Evolutionary conservation across 2,797 vertebrate species (phyloP), one percentile per base, ranked within the genome.

Genomic region (Argya squamiceps): DNA sequence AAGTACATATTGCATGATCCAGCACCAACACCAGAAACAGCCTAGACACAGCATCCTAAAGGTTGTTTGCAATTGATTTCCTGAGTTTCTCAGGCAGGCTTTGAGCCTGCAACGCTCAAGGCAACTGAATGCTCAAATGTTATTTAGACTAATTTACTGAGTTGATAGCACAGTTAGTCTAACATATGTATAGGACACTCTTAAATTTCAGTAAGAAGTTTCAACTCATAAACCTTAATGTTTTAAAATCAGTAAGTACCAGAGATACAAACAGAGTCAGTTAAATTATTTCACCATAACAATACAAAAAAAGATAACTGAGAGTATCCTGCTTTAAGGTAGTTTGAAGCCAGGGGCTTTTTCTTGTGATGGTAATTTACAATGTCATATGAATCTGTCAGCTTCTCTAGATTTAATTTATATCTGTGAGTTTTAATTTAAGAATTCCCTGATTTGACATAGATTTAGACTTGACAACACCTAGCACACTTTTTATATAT

Each of bases 401-500:
- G 39, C 10, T 46, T 65, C 21, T 59, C 39, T 46, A 65, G 29
- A 83, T 47, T 30, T 30, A 82, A 53, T 63, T 93, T 71, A 81
- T 2, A 23, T 47, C 70, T 91, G 6, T 34, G n/a, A 75, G 32
- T 47, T 80, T 80, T 71, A 86, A 84, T 6, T 60, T 50, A 41
- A 46, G 29, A 89, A 13, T 82, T 87, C 30, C 56, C 23, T 64
- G 26, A 59, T 81, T 81, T 56, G 83, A 75, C 27, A 43, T 44
- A 41, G 21, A 73, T n/a, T 73, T 65, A 68, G 60, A 43, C 30
- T 53, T 70, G 52, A 44, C 6, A 79, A 41, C 29, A 44, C 11
- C 26, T 56, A 63, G 7, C 4, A 68, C 0, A 0, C 12, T 30
- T 84, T 47, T 41, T 49, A 56, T 49, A 39, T 41, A 30, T 14